A percentile compares a stretch with the other conserved stretches of the same genome.
These are phyloP conservation scores for Gadopsis bispinosus DNA, from an alignment of 2,797 vertebrate genomes.

Conservation along the genomic window DNA sequence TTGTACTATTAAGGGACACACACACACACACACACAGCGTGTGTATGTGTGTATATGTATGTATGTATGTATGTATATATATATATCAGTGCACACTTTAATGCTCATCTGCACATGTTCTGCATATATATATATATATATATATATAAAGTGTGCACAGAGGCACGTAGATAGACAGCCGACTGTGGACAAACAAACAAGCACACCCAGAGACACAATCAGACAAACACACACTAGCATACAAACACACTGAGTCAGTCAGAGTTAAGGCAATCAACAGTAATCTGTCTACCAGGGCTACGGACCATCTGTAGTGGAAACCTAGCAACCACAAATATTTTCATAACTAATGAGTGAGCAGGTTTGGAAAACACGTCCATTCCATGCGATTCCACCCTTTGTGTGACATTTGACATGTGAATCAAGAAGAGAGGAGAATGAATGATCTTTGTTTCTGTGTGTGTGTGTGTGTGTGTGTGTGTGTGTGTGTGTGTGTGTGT, in stretches of 20 bases:
- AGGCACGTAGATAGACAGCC: not conserved
- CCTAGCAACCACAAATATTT: conserved; percentile 69
- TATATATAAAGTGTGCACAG: conserved; percentile 12
- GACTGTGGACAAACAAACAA: conserved; percentile 25
- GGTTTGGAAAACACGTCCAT: conserved; percentile 38
- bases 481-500: too few relatives aligned
- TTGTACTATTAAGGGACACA: conserved; percentile 58
- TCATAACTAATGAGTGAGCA: conserved; percentile 55
- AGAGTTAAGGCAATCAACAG: conserved; percentile 70
- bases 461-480: conserved; percentile 12
- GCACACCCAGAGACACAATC: conserved; percentile 40
- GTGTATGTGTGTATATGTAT: too few relatives aligned
- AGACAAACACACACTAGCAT: conserved; percentile 45
- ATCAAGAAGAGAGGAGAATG: conserved; percentile 55
- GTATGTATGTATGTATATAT: too few relatives aligned
- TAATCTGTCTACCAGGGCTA: conserved; percentile 62
- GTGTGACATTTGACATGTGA: conserved; percentile 68
- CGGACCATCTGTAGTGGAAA: conserved; percentile 60
- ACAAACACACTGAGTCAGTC: conserved; percentile 51
- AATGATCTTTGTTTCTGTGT: conserved; percentile 50
- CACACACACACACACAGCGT: conserved; percentile 26
- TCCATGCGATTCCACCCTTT: conserved; percentile 64
- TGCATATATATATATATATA: too few relatives aligned
- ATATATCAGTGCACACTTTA: too few relatives aligned
- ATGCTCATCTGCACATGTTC: too few relatives aligned